These are phyloP conservation scores for Brachypalpus laphriformis DNA, from an alignment of 2,888 invertebrate species.

Conservation along the genomic window DNA sequence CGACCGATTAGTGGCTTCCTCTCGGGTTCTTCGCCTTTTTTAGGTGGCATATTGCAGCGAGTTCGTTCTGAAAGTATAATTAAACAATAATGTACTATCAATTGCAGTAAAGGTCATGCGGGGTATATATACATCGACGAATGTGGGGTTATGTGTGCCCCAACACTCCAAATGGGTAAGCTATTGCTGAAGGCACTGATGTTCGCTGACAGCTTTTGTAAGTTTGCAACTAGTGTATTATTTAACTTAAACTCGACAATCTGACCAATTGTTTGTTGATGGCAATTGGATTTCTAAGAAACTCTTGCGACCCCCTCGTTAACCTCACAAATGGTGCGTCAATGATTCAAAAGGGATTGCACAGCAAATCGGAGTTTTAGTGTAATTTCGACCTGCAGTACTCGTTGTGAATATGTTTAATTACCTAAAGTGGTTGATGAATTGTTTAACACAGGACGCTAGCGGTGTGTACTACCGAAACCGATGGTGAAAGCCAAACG, in stretches of 20 bases:
- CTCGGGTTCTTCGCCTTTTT: conserved; percentile 95
- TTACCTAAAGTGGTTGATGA: conserved; percentile 23
- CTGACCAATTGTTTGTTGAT: background rate
- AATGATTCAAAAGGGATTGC: background rate
- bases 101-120: background rate
- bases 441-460: background rate
- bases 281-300: background rate
- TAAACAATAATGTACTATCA: background rate
- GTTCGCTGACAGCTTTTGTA: background rate
- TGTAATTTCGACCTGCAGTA: too few relatives aligned
- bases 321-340: conserved; percentile 22
- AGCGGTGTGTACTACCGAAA: background rate
- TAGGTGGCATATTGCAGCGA: conserved; percentile 85
- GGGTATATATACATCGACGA: background rate
- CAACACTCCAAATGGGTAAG: conserved; percentile 11
- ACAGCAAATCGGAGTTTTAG: background rate
- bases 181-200: background rate
- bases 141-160: conserved; percentile 38
- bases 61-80: conserved; percentile 22
- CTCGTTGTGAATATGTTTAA: background rate
- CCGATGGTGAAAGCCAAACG: conserved; percentile 34
- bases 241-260: background rate
- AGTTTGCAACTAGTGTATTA: background rate
- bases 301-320: background rate
- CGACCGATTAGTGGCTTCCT: conserved; percentile 96